Conservation (phyloP, 2,113 vertebrate genomes). For the Paracanthobrama guichenoti region DNA sequence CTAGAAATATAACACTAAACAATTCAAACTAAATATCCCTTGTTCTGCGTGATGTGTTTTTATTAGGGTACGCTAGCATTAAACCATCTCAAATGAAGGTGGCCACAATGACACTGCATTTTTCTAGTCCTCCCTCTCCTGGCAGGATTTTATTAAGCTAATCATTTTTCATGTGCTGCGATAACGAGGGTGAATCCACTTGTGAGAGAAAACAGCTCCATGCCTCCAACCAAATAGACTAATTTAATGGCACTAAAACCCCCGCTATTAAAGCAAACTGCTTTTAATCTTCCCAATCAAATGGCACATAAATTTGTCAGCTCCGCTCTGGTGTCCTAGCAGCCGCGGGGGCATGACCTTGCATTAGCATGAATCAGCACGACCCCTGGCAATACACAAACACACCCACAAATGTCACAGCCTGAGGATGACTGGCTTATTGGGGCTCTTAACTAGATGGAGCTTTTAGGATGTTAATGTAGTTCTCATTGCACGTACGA, state of each 20-base stretch:
- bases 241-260: slow-evolving; percentile 57
- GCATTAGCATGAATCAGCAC: slow-evolving; percentile 29
- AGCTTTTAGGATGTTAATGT: not conserved
- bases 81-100: slow-evolving; percentile 49
- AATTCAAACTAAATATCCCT: not conserved
- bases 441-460: not conserved
- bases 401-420: not conserved
- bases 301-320: slow-evolving; percentile 59
- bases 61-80: not conserved
- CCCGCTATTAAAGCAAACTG: slow-evolving; percentile 57
- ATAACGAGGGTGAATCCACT: slow-evolving; percentile 35
- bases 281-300: slow-evolving; percentile 70
- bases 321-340: not conserved
- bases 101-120: slow-evolving; percentile 55
- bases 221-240: slow-evolving; percentile 56
- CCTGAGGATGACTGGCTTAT: not conserved
- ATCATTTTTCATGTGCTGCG: slow-evolving; percentile 44
- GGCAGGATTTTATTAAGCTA: slow-evolving; percentile 29
- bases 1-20: not conserved
- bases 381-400: not conserved
- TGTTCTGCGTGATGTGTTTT: not conserved
- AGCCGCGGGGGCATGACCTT: not conserved
- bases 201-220: slow-evolving; percentile 2
- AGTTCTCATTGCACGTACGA: not conserved
- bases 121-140: not conserved